Percentiles rank a stretch among this genome's conserved stretches.
phyloP scores from a whole-genome alignment of 2,113 vertebrate genomes.

The Oncorhynchus kisutch region DNA sequence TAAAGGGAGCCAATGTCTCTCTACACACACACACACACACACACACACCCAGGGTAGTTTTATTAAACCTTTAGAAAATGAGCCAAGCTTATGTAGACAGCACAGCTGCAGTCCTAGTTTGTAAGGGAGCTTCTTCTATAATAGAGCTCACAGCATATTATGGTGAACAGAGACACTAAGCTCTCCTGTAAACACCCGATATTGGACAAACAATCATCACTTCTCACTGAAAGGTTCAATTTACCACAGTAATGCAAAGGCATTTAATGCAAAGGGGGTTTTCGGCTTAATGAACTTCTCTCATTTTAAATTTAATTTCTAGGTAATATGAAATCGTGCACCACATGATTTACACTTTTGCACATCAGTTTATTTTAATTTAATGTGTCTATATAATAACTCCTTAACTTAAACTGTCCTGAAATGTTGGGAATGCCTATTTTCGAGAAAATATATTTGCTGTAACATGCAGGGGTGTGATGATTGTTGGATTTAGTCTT shows the following conservation, averaged over 20 bases:
- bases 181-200: constrained; percentile 71
- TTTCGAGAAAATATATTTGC: background rate
- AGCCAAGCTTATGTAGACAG: constrained; percentile 64
- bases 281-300: constrained; percentile 17
- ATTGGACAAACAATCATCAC: constrained; percentile 65
- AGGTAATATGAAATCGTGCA: background rate
- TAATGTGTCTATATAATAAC: background rate
- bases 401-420: background rate
- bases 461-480: background rate
- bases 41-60: constrained; percentile 46
- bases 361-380: background rate
- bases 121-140: constrained; percentile 65
- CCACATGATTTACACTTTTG: background rate
- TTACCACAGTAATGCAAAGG: constrained; percentile 51
- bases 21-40: constrained; percentile 14
- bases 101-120: constrained; percentile 70
- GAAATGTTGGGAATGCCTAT: background rate
- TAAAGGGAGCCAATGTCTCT: constrained; percentile 3
- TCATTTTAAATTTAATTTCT: constrained; percentile 1
- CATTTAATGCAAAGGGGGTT: constrained; percentile 4
- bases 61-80: constrained; percentile 62
- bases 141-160: constrained; percentile 30
- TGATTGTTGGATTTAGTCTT: constrained; percentile 6
- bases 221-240: constrained; percentile 71
- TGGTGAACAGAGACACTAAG: constrained; percentile 63